A percentile compares a stretch with the other conserved stretches of the same genome.
Conservation (phyloP, 2,888 invertebrate genomes). For the Penaeus monodon region DNA sequence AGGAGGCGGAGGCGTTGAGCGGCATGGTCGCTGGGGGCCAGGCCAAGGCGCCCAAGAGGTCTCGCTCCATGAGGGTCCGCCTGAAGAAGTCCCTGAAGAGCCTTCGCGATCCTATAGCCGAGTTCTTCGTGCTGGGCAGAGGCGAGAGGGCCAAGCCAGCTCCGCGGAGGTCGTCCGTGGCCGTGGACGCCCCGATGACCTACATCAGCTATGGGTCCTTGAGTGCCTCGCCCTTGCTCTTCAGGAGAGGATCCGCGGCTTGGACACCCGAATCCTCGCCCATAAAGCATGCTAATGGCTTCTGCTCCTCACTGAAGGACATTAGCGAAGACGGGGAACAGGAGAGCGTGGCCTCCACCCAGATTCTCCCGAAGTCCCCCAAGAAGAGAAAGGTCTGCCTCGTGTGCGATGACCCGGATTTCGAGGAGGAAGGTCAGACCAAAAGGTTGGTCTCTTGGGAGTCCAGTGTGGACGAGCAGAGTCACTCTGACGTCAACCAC, state of each 20-base stretch:
- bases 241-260: too few relatives aligned
- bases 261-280: too few relatives aligned
- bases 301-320: too few relatives aligned
- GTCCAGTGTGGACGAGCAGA: too few relatives aligned
- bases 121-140: constrained; percentile 14
- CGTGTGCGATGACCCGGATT: not conserved
- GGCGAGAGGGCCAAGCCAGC: not conserved
- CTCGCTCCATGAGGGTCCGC: constrained; percentile 18
- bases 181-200: too few relatives aligned
- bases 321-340: too few relatives aligned
- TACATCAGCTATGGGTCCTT: too few relatives aligned
- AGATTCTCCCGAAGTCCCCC: constrained; percentile 30
- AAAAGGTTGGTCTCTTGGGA: not conserved
- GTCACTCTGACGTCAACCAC: too few relatives aligned
- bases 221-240: too few relatives aligned
- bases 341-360: not conserved
- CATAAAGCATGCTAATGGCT: too few relatives aligned
- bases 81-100: constrained; percentile 29
- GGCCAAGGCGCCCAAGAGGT: constrained; percentile 21
- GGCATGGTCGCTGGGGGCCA: not conserved
- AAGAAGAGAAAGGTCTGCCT: not conserved
- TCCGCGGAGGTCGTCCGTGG: too few relatives aligned
- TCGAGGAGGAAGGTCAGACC: not conserved
- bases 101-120: constrained; percentile 37
- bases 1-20: not conserved